Percentiles rank a stretch among this genome's conserved stretches.
Evolutionary conservation across 1,140 invertebrate genomes (phyloP).

Genomic region (Pachypsylla venusta): DNA sequence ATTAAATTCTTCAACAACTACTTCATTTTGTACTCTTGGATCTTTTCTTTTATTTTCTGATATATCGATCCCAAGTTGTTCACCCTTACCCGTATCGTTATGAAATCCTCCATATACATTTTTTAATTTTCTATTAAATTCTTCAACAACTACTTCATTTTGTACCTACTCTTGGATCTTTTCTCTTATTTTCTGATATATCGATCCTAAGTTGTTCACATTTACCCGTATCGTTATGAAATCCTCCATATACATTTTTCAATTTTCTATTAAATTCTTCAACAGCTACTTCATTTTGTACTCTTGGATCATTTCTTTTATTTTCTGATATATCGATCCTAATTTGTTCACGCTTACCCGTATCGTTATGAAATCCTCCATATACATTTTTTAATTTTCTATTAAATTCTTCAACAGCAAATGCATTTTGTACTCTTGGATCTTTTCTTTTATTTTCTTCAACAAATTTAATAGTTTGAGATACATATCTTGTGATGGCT

Average conservation of each 20-base stretch:
- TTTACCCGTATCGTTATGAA: conserved; percentile 2
- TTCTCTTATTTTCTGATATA: too few species aligned
- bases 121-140: background rate
- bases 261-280: background rate
- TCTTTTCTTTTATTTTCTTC: background rate
- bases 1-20: background rate
- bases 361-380: background rate
- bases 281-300: too few species aligned
- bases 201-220: too few species aligned
- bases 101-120: background rate
- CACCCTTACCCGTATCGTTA: conserved; percentile 3
- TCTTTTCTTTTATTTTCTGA: too few species aligned
- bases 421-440: background rate
- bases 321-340: too few species aligned
- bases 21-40: too few species aligned
- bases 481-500: background rate
- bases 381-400: background rate
- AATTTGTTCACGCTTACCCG: conserved; percentile 1
- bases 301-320: too few species aligned
- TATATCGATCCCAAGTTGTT: too few species aligned
- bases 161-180: too few species aligned
- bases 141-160: too few species aligned
- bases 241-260: background rate
- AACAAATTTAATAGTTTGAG: background rate
- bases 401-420: background rate